A percentile compares a stretch with the other conserved stretches of the same genome.
Conservation (phyloP, 2,888 invertebrate species). For the Quadriops clusia region DNA sequence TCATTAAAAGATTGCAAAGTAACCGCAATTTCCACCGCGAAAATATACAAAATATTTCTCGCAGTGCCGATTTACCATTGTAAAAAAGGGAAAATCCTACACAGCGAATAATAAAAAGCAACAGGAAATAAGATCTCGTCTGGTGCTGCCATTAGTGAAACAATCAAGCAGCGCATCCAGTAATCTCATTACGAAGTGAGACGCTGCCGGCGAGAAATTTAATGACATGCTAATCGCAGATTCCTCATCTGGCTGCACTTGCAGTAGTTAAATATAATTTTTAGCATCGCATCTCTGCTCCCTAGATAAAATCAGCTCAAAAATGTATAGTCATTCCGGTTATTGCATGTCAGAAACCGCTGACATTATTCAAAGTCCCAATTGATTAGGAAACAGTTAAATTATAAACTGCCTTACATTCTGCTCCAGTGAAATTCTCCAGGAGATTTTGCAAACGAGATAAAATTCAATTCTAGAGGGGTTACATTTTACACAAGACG, state of each 20-base stretch:
- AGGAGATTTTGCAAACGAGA: too few species aligned
- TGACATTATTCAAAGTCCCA: too few species aligned
- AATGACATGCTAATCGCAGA: constrained; percentile 23
- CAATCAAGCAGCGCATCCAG: constrained; percentile 19
- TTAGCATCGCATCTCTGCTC: constrained; percentile 1
- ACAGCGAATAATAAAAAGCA: neutral
- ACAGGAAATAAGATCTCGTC: neutral
- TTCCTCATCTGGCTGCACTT: constrained; percentile 16
- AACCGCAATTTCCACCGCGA: constrained; percentile 2
- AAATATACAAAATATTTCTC: constrained; percentile 6
- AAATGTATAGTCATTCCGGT: too few species aligned
- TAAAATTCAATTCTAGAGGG: too few species aligned
- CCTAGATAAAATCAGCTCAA: neutral
- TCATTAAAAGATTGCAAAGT: constrained; percentile 1
- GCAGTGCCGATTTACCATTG: constrained; percentile 3
- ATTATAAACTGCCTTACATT: too few species aligned
- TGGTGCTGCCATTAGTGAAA: constrained; percentile 16
- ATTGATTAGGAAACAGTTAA: neutral
- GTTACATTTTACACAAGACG: too few species aligned
- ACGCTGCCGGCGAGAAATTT: constrained; percentile 16
- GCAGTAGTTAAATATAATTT: constrained; percentile 9
- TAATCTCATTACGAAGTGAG: constrained; percentile 20
- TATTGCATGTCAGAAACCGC: too few species aligned
- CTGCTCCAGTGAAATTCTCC: too few species aligned
- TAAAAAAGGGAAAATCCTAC: constrained; percentile 1